phyloP scores from a whole-genome alignment of 2,888 invertebrate genomes.

The Papilio elwesi region DNA sequence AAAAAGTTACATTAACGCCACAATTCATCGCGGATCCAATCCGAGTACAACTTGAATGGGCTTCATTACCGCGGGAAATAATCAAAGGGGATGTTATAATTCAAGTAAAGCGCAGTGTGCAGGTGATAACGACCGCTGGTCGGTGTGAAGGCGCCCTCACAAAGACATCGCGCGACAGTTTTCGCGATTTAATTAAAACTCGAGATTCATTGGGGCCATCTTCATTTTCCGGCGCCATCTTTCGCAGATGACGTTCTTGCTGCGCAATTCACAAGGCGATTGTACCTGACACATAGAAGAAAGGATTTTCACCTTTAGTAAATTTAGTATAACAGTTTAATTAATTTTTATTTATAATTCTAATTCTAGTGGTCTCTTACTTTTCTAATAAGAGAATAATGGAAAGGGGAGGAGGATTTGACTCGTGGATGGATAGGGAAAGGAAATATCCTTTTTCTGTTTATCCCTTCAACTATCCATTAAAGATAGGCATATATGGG shows the following conservation, averaged over 20 bases:
- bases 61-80: conserved; percentile 6
- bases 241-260: conserved; percentile 52
- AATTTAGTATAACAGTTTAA: too few relatives aligned
- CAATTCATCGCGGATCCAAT: conserved; percentile 9
- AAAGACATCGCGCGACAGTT: conserved; percentile 50
- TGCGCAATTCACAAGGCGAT: conserved; percentile 27
- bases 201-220: conserved; percentile 62
- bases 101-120: conserved; percentile 19
- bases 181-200: conserved; percentile 71
- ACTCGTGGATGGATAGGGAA: too few relatives aligned
- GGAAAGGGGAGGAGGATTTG: too few relatives aligned
- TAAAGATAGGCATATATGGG: too few relatives aligned
- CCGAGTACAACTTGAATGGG: neutral
- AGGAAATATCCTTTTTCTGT: too few relatives aligned
- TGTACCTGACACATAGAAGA: neutral
- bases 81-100: conserved; percentile 22
- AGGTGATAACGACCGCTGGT: conserved; percentile 24
- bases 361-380: too few relatives aligned
- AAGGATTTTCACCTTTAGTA: neutral
- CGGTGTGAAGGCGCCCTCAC: conserved; percentile 30
- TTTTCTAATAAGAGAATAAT: too few relatives aligned
- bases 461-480: too few relatives aligned
- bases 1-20: neutral
- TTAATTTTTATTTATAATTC: too few relatives aligned
- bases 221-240: conserved; percentile 59